phyloP scores from a whole-genome alignment of 2,888 invertebrate genomes.

The Drosophila anomalipes region DNA sequence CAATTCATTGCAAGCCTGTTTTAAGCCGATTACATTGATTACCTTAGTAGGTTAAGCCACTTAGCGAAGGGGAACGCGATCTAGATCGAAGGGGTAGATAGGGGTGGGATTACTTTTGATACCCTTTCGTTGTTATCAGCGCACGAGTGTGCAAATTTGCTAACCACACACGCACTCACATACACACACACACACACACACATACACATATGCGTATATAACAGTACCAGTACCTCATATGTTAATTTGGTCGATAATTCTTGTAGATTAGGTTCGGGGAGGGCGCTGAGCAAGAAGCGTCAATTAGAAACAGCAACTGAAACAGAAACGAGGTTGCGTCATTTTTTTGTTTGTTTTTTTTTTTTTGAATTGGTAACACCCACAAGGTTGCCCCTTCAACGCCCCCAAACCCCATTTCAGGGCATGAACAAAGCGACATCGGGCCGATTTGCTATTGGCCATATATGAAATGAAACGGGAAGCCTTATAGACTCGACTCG shows the following conservation, averaged over 20 bases:
- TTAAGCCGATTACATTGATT: conserved; percentile 9
- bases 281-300: conserved; percentile 43
- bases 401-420: conserved; percentile 36
- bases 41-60: conserved; percentile 34
- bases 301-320: background rate
- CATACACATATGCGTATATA: background rate
- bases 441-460: conserved; percentile 37
- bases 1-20: conserved; percentile 10
- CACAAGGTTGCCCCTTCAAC: conserved; percentile 30
- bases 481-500: conserved; percentile 59
- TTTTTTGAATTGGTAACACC: conserved; percentile 36
- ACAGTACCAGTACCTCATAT: background rate
- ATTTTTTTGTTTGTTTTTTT: conserved; percentile 14
- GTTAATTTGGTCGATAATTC: conserved; percentile 53
- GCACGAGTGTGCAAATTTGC: conserved; percentile 53
- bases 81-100: background rate
- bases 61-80: conserved; percentile 10
- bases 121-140: conserved; percentile 62
- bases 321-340: conserved; percentile 49
- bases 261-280: conserved; percentile 53
- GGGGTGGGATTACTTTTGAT: conserved; percentile 19
- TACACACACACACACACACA: background rate
- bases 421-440: conserved; percentile 25
- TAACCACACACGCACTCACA: conserved; percentile 22
- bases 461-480: conserved; percentile 63